Evolutionary conservation across 1,140 invertebrate species (phyloP).

Genomic region (Lepidotrigona ventralis): DNA sequence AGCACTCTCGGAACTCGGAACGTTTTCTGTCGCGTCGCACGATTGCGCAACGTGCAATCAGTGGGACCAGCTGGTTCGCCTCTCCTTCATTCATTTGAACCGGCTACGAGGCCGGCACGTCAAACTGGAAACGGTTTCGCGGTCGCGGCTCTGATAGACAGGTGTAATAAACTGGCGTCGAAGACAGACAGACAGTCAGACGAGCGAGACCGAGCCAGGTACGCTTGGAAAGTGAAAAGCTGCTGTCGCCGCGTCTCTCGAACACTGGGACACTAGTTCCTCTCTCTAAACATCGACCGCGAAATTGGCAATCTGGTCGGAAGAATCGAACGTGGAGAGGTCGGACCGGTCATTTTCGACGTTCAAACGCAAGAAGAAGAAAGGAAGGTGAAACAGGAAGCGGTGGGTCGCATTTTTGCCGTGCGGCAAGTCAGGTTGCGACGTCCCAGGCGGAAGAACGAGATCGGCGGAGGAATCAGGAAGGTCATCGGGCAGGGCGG

Average conservation of each 20-base stretch:
- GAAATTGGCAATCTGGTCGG: neutral
- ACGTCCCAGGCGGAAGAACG: slow-evolving; percentile 51
- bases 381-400: slow-evolving; percentile 28
- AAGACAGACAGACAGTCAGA: slow-evolving; percentile 32
- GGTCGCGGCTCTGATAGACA: slow-evolving; percentile 49
- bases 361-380: neutral
- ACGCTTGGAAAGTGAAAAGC: slow-evolving; percentile 39
- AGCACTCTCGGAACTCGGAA: no score
- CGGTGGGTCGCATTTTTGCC: slow-evolving; percentile 45
- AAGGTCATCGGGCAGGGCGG: slow-evolving; percentile 38
- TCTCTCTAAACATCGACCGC: slow-evolving; percentile 29
- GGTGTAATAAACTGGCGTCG: slow-evolving; percentile 48
- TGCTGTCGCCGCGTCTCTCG: neutral
- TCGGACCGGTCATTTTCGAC: slow-evolving; percentile 14
- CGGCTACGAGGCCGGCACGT: slow-evolving; percentile 31
- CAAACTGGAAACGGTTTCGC: slow-evolving; percentile 51
- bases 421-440: slow-evolving; percentile 40
- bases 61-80: slow-evolving; percentile 41
- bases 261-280: slow-evolving; percentile 22
- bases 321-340: neutral
- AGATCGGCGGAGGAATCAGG: slow-evolving; percentile 43
- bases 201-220: neutral
- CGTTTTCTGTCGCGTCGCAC: neutral
- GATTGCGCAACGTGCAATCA: slow-evolving; percentile 43
- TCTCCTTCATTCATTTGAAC: slow-evolving; percentile 37